phyloP scores from a whole-genome alignment of 2,797 vertebrate genomes.

The Rachycentron canadum region DNA sequence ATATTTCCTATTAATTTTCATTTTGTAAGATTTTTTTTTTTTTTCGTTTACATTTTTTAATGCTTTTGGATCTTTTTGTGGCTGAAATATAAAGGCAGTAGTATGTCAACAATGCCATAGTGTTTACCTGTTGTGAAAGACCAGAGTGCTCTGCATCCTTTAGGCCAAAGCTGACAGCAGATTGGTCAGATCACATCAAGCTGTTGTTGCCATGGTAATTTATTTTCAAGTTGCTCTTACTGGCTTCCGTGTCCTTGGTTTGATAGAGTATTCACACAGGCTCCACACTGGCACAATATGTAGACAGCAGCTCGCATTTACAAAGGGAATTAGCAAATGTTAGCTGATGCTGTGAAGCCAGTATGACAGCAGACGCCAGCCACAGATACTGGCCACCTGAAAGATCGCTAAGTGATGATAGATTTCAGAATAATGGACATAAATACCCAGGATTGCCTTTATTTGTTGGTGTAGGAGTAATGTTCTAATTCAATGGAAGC shows the following conservation, averaged over 20 bases:
- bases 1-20: constrained; percentile 58
- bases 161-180: constrained; percentile 9
- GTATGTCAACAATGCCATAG: constrained; percentile 18
- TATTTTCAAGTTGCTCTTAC: constrained; percentile 41
- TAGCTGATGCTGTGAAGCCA: constrained; percentile 24
- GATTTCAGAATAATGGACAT: constrained; percentile 31
- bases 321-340: constrained; percentile 60
- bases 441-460: constrained; percentile 52
- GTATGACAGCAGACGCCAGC: constrained; percentile 33
- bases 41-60: constrained; percentile 75
- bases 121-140: constrained; percentile 22
- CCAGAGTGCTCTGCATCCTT: neutral
- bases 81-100: constrained; percentile 66
- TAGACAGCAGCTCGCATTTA: constrained; percentile 40
- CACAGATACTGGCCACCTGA: constrained; percentile 31
- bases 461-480: constrained; percentile 50
- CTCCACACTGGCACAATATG: constrained; percentile 7
- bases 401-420: constrained; percentile 10
- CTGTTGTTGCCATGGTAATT: constrained; percentile 65
- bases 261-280: constrained; percentile 31
- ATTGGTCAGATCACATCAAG: constrained; percentile 38
- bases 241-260: constrained; percentile 52
- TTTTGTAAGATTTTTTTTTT: constrained; percentile 68
- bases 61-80: constrained; percentile 52
- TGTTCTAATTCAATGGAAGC: constrained; percentile 35